A percentile compares a stretch with the other conserved stretches of the same genome.
Evolutionary conservation across 2,113 vertebrate genomes (phyloP).

Genomic region (Tragelaphus buxtoni): DNA sequence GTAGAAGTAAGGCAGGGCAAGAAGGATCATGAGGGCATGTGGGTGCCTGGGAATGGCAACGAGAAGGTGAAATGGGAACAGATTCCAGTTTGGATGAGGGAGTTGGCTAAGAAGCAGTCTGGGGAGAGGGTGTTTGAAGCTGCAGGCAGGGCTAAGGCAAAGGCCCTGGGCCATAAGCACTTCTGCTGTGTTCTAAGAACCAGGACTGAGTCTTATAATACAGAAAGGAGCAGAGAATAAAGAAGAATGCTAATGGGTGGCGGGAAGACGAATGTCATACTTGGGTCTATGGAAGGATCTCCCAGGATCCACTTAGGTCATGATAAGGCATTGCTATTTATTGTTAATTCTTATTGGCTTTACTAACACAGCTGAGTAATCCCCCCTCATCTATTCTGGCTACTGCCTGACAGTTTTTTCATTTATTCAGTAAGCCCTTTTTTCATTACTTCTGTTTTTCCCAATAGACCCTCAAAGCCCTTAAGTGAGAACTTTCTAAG

Average conservation of each 20-base stretch:
- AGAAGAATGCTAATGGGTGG: neutral
- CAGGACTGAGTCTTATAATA: neutral
- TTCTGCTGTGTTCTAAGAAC: neutral
- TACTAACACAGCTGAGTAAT: neutral
- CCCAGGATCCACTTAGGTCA: neutral
- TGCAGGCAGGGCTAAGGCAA: neutral
- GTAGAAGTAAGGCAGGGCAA: neutral
- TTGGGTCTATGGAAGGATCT: neutral
- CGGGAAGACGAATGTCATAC: neutral
- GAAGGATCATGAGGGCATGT: neutral
- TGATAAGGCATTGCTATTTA: neutral
- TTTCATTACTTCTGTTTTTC: neutral
- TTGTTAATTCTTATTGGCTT: neutral
- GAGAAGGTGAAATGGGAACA: neutral
- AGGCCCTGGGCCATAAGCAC: neutral
- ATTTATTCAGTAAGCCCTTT: neutral
- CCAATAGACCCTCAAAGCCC: neutral
- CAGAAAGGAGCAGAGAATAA: neutral
- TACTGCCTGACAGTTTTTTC: neutral
- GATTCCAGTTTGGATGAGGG: neutral
- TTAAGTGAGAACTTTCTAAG: neutral
- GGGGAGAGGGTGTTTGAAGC: too few species aligned
- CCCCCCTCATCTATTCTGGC: neutral
- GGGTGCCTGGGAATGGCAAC: neutral
- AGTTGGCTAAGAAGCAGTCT: neutral